A percentile compares a stretch with the other conserved stretches of the same genome.
Conservation (phyloP, 2,113 vertebrate species). For the Ceyx melanurus region DNA sequence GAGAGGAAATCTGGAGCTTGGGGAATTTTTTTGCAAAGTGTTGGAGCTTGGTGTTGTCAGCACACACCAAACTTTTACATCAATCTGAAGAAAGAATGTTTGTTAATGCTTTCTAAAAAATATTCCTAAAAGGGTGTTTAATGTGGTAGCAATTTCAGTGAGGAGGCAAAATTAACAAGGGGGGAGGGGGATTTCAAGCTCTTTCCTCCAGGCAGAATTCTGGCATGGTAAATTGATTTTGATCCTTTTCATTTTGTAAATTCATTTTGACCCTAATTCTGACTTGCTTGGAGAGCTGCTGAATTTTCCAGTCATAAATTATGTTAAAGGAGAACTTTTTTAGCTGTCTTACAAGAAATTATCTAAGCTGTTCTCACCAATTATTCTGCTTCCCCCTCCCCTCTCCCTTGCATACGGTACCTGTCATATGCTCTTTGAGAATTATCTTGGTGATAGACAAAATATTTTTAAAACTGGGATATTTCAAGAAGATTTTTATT, state of each 20-base stretch:
- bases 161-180: background rate
- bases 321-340: background rate
- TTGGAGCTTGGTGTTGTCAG: background rate
- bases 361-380: slow-evolving; percentile 6
- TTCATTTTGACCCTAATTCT: background rate
- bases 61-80: background rate
- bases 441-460: slow-evolving; percentile 43
- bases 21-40: background rate
- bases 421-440: slow-evolving; percentile 57
- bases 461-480: slow-evolving; percentile 61
- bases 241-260: background rate
- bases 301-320: background rate
- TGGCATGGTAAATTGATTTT: background rate
- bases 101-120: background rate
- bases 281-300: background rate
- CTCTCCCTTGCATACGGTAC: slow-evolving; percentile 28
- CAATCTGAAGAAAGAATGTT: background rate
- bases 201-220: background rate
- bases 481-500: slow-evolving; percentile 56
- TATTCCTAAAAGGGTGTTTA: background rate
- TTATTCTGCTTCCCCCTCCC: slow-evolving; percentile 23
- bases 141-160: background rate
- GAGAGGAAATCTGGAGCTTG: background rate
- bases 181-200: background rate
- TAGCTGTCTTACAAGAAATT: slow-evolving; percentile 3